Conservation (phyloP, 2,888 invertebrate genomes). For the Cephus sareptanus region DNA sequence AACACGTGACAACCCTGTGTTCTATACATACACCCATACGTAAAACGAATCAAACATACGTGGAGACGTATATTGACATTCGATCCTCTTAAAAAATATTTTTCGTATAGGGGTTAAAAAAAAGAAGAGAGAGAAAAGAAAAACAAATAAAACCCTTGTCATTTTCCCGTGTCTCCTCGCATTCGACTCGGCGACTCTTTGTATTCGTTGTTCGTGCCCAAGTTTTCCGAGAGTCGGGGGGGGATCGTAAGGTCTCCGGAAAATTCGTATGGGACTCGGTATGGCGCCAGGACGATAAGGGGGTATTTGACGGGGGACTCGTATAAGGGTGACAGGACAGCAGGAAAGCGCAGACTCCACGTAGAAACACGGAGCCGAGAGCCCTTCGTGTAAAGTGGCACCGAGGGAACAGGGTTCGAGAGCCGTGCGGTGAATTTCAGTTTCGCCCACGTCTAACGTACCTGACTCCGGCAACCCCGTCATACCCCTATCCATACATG, state of each 20-base stretch:
- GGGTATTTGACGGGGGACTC: too few species aligned
- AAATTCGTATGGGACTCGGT: not conserved
- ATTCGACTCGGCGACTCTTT: not conserved
- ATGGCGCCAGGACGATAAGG: not conserved
- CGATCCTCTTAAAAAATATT: not conserved
- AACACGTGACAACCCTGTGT: not conserved
- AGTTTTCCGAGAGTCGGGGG: not conserved
- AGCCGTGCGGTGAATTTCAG: constrained; percentile 38
- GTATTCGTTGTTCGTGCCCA: not conserved
- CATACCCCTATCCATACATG: not conserved
- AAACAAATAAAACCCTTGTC: not conserved
- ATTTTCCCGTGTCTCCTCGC: not conserved
- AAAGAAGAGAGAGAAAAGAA: not conserved
- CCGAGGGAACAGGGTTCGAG: constrained; percentile 26
- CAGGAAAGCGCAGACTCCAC: not conserved
- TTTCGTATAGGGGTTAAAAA: not conserved
- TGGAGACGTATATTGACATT: too few species aligned
- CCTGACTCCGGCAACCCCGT: too few species aligned
- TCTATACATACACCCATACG: not conserved
- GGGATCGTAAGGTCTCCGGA: not conserved
- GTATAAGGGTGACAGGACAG: not conserved
- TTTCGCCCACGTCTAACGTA: constrained; percentile 1
- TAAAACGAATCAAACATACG: not conserved
- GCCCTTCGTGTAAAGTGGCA: constrained; percentile 34
- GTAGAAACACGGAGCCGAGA: constrained; percentile 8